A percentile compares a stretch with the other conserved stretches of the same genome.
These are phyloP conservation scores for Phataginus tetradactyla DNA, from an alignment of 2,797 vertebrate species.

Conservation along the genomic window DNA sequence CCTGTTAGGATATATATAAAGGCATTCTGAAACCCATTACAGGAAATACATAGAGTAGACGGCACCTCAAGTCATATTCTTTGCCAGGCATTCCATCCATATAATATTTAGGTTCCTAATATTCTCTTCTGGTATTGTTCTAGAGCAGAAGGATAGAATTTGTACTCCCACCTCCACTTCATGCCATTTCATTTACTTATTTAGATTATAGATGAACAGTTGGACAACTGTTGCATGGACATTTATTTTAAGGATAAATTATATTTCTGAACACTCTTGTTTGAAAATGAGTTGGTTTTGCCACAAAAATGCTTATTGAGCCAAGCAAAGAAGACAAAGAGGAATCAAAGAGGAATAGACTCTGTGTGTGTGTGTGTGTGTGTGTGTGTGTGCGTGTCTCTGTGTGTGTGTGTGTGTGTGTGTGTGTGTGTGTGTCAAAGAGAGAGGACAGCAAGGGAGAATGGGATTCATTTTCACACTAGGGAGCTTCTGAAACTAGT, in stretches of 20 bases:
- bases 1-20: not conserved
- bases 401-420: not conserved
- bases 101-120: not conserved
- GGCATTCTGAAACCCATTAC: not conserved
- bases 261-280: slow-evolving; percentile 24
- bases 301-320: slow-evolving; percentile 14
- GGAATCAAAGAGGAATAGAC: slow-evolving; percentile 28
- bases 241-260: slow-evolving; percentile 34
- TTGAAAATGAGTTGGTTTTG: slow-evolving; percentile 41
- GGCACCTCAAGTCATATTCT: not conserved
- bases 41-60: not conserved
- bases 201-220: not conserved
- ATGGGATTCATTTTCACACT: slow-evolving; percentile 69
- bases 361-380: not conserved
- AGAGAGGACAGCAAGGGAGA: not conserved
- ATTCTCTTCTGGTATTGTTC: not conserved
- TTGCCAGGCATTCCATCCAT: not conserved
- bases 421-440: not conserved
- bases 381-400: not conserved
- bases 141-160: not conserved
- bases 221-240: not conserved
- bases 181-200: not conserved
- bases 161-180: not conserved
- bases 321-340: slow-evolving; percentile 51
- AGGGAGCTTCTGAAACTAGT: slow-evolving; percentile 58